Percentiles rank a stretch among this genome's conserved stretches.
phyloP scores from a whole-genome alignment of 2,113 vertebrate species.

The Ochotona princeps region DNA sequence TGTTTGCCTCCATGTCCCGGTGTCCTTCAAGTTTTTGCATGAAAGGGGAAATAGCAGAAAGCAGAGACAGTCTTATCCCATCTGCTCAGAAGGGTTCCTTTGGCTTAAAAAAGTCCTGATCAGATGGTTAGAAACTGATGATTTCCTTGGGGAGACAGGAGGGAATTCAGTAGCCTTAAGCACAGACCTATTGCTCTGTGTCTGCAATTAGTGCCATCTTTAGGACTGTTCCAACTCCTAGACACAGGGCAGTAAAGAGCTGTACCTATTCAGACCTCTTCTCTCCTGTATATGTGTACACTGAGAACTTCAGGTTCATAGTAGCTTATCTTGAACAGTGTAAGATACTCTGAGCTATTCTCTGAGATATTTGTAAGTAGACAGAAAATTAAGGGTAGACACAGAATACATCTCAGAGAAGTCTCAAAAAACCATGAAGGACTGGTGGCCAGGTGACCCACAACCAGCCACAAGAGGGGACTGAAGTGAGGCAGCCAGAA shows the following conservation, averaged over 20 bases:
- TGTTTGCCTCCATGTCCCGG: neutral
- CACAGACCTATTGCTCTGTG: neutral
- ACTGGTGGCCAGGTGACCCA: neutral
- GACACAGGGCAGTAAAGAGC: too few relatives aligned
- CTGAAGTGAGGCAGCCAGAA: too few relatives aligned
- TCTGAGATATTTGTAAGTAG: neutral
- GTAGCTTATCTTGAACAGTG: neutral
- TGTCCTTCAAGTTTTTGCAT: neutral
- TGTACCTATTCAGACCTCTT: neutral
- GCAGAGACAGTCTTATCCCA: rapidly evolving
- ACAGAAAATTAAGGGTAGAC: neutral
- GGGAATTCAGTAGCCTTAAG: neutral
- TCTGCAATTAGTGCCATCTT: neutral
- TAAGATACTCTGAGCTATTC: neutral
- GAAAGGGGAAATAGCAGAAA: neutral
- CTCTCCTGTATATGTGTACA: neutral
- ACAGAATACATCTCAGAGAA: neutral
- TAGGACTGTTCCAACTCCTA: too few relatives aligned
- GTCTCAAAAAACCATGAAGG: rapidly evolving
- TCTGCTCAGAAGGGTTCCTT: neutral
- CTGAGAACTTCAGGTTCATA: neutral
- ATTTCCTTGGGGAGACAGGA: neutral
- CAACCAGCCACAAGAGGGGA: too few relatives aligned
- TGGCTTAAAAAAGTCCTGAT: neutral
- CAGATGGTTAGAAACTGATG: neutral